Evolutionary conservation across 2,113 vertebrate species (phyloP).

Genomic region (Chloropsis cyanopogon): DNA sequence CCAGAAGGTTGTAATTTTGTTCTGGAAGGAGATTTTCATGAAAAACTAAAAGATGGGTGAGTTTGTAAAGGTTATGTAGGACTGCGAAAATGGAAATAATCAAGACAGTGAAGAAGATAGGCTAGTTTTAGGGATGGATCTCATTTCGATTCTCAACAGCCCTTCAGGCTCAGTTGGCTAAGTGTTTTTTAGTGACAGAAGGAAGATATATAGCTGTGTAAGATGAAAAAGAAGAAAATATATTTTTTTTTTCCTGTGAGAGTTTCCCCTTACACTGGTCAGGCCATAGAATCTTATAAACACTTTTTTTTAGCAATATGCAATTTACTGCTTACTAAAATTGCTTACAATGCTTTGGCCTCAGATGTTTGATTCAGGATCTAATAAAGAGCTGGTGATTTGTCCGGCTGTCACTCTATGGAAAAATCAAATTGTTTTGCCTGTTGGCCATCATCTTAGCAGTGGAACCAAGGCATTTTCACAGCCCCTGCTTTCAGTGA

Average conservation of each 20-base stretch:
- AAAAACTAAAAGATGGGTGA: neutral
- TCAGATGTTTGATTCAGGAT: conserved; percentile 38
- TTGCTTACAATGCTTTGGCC: neutral
- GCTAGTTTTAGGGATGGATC: neutral
- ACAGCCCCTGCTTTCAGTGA: neutral
- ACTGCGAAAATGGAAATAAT: neutral
- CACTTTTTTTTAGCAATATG: neutral
- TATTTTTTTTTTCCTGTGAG: neutral
- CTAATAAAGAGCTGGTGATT: conserved; percentile 32
- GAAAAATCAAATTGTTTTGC: conserved; percentile 20
- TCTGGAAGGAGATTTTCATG: neutral
- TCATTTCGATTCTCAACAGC: neutral
- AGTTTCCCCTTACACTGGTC: neutral
- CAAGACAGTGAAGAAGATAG: neutral
- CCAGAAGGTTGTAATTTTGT: neutral
- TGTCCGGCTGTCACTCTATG: neutral
- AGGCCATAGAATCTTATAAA: neutral
- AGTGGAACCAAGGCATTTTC: neutral
- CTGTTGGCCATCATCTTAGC: neutral
- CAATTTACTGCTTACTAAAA: neutral
- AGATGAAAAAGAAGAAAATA: neutral
- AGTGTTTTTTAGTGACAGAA: neutral
- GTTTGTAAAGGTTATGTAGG: neutral
- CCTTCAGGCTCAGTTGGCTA: neutral
- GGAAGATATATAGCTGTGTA: neutral